Evolutionary conservation across 2,888 invertebrate species (phyloP), one percentile per base, ranked within the genome.

Genomic region (Diadegma fenestrale): DNA sequence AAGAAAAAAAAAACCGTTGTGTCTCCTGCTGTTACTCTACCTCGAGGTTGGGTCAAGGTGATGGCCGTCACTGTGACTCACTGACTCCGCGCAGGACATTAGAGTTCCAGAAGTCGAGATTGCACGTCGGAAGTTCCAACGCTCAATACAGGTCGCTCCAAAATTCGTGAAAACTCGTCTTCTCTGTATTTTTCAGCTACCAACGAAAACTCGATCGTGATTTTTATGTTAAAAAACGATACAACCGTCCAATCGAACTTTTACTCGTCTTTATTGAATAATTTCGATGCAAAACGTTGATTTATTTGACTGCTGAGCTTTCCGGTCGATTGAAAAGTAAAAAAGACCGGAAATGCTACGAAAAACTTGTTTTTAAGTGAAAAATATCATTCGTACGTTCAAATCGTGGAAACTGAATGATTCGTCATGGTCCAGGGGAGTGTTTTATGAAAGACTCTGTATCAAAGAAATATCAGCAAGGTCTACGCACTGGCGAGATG

Each of bases 11-110:
- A 82, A 85, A 80, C 80, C 71, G 80, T 80, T 80, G 73, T 72
- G 14, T 58, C 37, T 68, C 75, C 69, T 48, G 71, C 63, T 33
- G 54, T 48, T 71, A 48, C n/a, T 26, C 69, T 61, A 37, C n/a
- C 69, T 58, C 77, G 80, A 80, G 80, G 86, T 86, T 80, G 86
- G 86, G 86, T 86, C 86, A 86, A 86, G 86, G 86, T 86, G 80
- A 83, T 45, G 72, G 30, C 68, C 82, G 80, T 68, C 66, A 73
- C 37, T 63, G 73, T 86, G 86, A 86, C 86, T 86, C 83, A 83
- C 72, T 83, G 79, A 64, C 64, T 63, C 33, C 26, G n/a, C 64
- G 68, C 63, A n/a, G 73, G 54, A 73, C 48, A 45, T 64, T 66
- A 51, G 51, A 66, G 58, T 30, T 79, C 41, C 71, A 51, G 30